Conservation (phyloP, 2,113 vertebrate genomes). For the Saguinus imperator region DNA sequence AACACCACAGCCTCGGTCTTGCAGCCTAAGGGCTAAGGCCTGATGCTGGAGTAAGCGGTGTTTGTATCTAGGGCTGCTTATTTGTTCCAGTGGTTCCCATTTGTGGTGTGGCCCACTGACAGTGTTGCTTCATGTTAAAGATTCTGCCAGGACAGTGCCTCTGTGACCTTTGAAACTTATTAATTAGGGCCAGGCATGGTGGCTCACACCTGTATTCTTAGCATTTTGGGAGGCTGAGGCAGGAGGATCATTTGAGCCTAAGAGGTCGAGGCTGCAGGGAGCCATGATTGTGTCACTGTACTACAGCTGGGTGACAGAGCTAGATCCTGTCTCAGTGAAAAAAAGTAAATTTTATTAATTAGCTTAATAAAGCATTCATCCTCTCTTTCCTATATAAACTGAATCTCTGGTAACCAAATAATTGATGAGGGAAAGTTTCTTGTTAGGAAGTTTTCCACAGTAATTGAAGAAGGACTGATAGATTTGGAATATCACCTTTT, state of each 20-base stretch:
- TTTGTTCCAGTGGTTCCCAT: neutral
- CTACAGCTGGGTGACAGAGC: too few species aligned
- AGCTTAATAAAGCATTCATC: neutral
- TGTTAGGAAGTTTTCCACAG: neutral
- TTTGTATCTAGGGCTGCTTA: neutral
- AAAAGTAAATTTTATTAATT: neutral
- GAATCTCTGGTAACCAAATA: neutral
- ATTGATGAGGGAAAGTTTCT: neutral
- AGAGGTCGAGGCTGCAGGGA: too few species aligned
- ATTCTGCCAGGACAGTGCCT: neutral
- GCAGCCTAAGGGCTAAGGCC: neutral
- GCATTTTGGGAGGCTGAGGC: too few species aligned
- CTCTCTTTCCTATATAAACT: neutral
- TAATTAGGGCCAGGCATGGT: neutral
- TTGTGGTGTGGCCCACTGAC: neutral
- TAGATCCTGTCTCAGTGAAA: too few species aligned
- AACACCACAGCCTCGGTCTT: neutral
- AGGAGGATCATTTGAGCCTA: too few species aligned
- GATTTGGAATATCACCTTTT: neutral
- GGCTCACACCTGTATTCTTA: too few species aligned
- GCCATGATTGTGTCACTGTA: too few species aligned
- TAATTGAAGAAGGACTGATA: neutral
- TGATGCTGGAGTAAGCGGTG: neutral
- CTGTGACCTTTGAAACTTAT: neutral
- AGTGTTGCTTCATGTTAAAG: neutral